Conservation (phyloP, 1,140 invertebrate species). For the Pogonomyrmex barbatus region DNA sequence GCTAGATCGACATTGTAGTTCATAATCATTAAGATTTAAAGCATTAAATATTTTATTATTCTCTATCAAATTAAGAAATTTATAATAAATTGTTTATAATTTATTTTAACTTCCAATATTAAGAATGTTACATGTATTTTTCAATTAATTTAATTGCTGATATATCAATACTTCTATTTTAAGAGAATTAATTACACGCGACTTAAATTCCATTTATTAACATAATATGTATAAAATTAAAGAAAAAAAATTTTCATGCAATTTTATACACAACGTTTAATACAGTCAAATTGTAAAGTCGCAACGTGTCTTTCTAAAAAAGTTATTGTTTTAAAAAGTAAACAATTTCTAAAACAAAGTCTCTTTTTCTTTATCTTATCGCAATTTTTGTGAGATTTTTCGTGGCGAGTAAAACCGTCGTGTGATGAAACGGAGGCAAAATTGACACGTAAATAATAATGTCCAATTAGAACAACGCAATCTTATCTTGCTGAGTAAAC, state of each 20-base stretch:
- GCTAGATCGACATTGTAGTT: constrained; percentile 17
- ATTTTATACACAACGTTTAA: neutral
- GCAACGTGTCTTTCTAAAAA: neutral
- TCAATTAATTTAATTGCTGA: neutral
- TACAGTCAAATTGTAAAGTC: neutral
- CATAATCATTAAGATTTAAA: neutral
- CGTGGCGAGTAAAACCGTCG: neutral
- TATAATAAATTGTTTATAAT: neutral
- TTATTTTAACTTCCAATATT: too few relatives aligned
- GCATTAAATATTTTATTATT: neutral
- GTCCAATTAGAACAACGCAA: constrained; percentile 49
- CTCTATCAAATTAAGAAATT: neutral
- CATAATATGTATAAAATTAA: neutral
- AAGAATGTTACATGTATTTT: neutral
- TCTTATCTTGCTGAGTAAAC: constrained; percentile 55
- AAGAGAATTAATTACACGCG: neutral
- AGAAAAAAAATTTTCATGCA: neutral
- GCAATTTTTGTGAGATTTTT: constrained; percentile 4
- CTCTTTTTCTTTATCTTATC: neutral
- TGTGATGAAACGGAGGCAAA: neutral
- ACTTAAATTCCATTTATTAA: neutral
- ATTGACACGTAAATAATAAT: constrained; percentile 63
- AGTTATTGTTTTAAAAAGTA: neutral
- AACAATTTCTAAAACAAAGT: neutral
- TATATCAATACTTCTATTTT: neutral